Base-by-base conservation (phyloP, 2,888 invertebrate genomes). In the Eupeodes luniger region DNA sequence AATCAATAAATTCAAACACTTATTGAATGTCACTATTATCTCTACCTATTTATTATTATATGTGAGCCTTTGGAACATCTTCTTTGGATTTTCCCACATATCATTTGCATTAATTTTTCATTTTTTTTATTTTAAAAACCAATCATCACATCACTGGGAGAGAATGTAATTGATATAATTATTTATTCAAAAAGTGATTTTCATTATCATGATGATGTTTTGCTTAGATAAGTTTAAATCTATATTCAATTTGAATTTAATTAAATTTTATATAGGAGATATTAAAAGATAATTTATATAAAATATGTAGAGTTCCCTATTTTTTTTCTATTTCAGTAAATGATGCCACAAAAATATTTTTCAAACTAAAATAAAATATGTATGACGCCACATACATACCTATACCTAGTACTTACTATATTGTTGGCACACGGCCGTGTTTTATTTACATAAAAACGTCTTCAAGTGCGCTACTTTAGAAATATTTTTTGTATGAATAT, bases 181-280 rank as follows among this genome's bases (percentile, higher is more conserved):
- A 82, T 61, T 79, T 80, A 87, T 87, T 83, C 87, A 80, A 59
- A 80, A 87, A 72, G 83, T 83, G 87, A 87, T 80, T 76, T 70
- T 79, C 62, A 72, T 81, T 79, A 80, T 76, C 70, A 83, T 69
- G 44, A 57, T 81, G 76, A 78, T 74, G 72, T 67, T 51, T 64
- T 67, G 76, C 40, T 55, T 62, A 83, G 59, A 78, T 76, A 79
- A 76, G 66, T 83, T 83, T 51, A 87, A 69, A 36, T 16, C 77
- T 77, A 81, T 83, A 80, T 19, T 19, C 83, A 83, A 66, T 51
- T 64, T 72, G 83, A 87, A 83, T 87, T 66, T 77, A 87, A 87
- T 87, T 87, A 87, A 80, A 72, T 40, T 5, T 5, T 5, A 40
- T 40, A 27, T 5, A 9, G 5, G 5, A 40, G 40, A 40, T 40